Evolutionary conservation across 2,888 invertebrate species (phyloP).

Genomic region (Molorchus minor): DNA sequence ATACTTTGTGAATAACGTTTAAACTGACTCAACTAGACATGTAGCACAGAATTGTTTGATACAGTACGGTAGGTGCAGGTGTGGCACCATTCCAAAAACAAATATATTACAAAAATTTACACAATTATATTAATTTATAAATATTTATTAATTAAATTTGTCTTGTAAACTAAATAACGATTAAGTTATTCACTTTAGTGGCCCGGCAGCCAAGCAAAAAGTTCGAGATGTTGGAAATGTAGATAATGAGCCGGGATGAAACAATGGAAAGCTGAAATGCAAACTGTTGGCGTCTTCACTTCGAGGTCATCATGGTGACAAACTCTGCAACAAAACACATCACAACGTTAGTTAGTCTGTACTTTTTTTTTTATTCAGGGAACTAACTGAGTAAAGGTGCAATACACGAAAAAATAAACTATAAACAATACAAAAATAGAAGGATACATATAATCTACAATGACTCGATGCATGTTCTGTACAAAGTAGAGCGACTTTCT

Average conservation of each 20-base stretch:
- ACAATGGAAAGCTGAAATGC: slow-evolving; percentile 64
- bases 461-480: too few species aligned
- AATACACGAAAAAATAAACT: slow-evolving; percentile 6
- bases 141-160: slow-evolving; percentile 59
- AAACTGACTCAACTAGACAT: slow-evolving; percentile 54
- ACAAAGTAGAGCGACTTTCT: too few species aligned
- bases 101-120: slow-evolving; percentile 66
- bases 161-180: slow-evolving; percentile 61
- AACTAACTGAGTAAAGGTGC: background rate
- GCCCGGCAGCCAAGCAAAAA: slow-evolving; percentile 61
- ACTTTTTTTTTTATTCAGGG: background rate
- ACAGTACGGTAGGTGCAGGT: slow-evolving; percentile 46
- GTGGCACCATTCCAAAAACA: slow-evolving; percentile 44
- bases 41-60: slow-evolving; percentile 55
- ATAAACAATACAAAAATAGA: too few species aligned
- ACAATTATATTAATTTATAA: slow-evolving; percentile 63
- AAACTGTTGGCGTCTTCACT: slow-evolving; percentile 83
- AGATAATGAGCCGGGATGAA: slow-evolving; percentile 62
- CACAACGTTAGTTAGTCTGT: slow-evolving; percentile 41
- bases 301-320: slow-evolving; percentile 99
- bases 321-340: slow-evolving; percentile 79
- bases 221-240: slow-evolving; percentile 60
- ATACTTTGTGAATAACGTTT: slow-evolving; percentile 58
- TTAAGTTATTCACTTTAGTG: slow-evolving; percentile 61
- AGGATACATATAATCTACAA: background rate